Evolutionary conservation across 2,113 vertebrate species (phyloP).

Genomic region (Rhodinocichla rosea): DNA sequence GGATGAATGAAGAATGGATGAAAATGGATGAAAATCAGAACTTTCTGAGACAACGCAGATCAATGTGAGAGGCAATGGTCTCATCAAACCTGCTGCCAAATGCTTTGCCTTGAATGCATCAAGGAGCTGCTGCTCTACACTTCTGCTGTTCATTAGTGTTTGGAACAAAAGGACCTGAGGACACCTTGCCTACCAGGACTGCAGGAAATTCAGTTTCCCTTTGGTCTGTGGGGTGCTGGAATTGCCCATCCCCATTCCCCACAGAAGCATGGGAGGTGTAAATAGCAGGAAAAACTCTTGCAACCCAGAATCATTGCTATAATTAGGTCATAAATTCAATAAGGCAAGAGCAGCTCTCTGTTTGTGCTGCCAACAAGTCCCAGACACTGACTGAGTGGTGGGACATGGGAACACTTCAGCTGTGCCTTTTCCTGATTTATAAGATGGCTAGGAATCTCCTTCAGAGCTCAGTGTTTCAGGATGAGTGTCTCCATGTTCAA

Average conservation of each 20-base stretch:
- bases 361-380: not conserved
- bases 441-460: not conserved
- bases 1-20: not conserved
- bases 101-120: not conserved
- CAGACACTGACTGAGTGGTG: not conserved
- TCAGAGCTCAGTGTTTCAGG: not conserved
- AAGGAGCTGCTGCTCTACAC: not conserved
- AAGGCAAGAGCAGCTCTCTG: not conserved
- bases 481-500: not conserved
- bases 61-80: not conserved
- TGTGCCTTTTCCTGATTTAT: not conserved
- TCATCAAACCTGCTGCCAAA: not conserved
- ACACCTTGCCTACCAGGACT: not conserved
- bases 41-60: not conserved
- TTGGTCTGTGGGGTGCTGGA: not conserved
- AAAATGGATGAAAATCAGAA: not conserved
- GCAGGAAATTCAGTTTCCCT: not conserved
- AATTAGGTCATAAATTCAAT: not conserved
- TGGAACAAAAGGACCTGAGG: not conserved
- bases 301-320: not conserved
- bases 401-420: not conserved
- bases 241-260: not conserved
- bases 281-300: not conserved
- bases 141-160: not conserved
- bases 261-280: not conserved